These are phyloP conservation scores for Drosophila pseudoananassae DNA, from an alignment of 1,140 invertebrate species.

Conservation along the genomic window DNA sequence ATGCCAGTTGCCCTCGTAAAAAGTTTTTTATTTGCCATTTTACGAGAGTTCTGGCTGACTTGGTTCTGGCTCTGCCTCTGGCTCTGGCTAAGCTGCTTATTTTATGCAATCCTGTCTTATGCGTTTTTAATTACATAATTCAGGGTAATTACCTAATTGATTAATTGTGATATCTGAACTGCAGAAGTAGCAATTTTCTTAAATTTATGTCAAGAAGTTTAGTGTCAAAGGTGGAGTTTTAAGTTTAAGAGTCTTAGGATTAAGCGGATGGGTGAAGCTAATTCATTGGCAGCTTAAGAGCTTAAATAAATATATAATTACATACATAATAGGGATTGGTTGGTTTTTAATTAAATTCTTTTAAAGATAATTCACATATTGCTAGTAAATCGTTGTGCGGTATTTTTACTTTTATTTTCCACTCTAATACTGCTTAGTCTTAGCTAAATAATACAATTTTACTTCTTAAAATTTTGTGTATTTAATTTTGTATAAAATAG, in stretches of 20 bases:
- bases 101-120: conserved; percentile 13
- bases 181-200: background rate
- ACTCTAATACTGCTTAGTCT: conserved; percentile 45
- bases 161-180: conserved; percentile 11
- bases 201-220: conserved; percentile 2
- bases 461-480: conserved; percentile 19
- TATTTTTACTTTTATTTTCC: conserved; percentile 4
- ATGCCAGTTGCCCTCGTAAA: conserved; percentile 19
- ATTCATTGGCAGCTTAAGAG: background rate
- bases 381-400: conserved; percentile 36
- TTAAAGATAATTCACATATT: conserved; percentile 11
- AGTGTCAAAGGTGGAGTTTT: background rate
- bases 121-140: conserved; percentile 34
- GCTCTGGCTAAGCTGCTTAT: conserved; percentile 36
- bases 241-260: background rate
- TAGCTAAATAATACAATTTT: background rate
- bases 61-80: conserved; percentile 2
- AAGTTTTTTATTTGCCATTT: conserved; percentile 36
- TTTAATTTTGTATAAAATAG: background rate
- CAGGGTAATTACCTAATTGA: conserved; percentile 17
- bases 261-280: background rate
- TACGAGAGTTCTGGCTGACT: conserved; percentile 18
- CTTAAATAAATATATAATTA: background rate
- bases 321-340: no score
- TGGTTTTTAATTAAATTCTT: background rate